phyloP scores from a whole-genome alignment of 2,113 vertebrate species.

The Prionailurus bengalensis region DNA sequence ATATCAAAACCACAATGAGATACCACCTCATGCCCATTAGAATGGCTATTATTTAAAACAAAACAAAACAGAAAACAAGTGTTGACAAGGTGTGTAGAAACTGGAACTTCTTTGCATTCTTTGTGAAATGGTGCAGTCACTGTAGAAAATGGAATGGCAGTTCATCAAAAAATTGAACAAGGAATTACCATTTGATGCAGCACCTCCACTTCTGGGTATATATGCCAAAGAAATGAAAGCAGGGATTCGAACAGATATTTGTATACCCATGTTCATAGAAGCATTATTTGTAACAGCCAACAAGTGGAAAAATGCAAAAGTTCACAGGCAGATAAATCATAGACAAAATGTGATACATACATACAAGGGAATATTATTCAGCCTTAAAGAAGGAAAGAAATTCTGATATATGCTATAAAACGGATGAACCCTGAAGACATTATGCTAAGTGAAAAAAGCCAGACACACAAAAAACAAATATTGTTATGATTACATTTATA shows the following conservation, averaged over 20 bases:
- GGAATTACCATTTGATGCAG: background rate
- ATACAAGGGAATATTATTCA: background rate
- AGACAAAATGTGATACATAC: background rate
- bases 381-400: background rate
- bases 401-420: background rate
- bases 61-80: background rate
- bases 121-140: background rate
- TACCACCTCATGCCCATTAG: background rate
- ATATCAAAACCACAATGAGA: background rate
- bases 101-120: background rate
- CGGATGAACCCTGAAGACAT: background rate
- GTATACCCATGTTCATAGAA: background rate
- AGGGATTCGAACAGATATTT: background rate
- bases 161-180: background rate
- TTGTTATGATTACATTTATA: background rate
- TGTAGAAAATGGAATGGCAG: background rate
- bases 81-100: background rate
- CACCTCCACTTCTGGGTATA: background rate
- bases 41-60: background rate
- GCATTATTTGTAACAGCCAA: background rate
- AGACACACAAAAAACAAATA: background rate
- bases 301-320: background rate
- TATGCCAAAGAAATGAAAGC: background rate
- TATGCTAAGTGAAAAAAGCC: background rate
- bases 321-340: background rate